Conservation (phyloP, 1,140 invertebrate genomes). For the Drosophila ogumai region DNA sequence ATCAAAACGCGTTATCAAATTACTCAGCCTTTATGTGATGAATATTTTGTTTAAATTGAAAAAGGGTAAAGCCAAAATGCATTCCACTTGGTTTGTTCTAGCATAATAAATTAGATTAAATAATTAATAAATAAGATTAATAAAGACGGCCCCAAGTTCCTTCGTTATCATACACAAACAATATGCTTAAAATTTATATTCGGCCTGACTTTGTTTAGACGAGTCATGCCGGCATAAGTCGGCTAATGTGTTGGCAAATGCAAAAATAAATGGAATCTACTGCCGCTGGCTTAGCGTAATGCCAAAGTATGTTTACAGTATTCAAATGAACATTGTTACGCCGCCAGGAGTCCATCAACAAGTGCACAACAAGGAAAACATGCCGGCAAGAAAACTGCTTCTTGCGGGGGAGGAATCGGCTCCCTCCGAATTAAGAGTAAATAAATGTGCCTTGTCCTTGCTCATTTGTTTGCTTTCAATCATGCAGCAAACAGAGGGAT, state of each 20-base stretch:
- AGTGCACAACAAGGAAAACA: conserved; percentile 26
- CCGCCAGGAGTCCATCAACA: conserved; percentile 43
- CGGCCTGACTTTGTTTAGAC: conserved; percentile 26
- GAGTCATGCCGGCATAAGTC: conserved; percentile 7
- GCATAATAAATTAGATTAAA: too few relatives aligned
- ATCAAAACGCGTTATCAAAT: background rate
- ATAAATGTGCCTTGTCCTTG: conserved; percentile 44
- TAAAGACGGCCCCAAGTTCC: background rate
- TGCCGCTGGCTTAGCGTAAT: conserved; percentile 41
- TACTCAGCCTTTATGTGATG: background rate
- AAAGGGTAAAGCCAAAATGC: background rate
- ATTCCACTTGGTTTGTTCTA: background rate
- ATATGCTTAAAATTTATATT: conserved; percentile 4
- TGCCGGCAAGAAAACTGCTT: background rate
- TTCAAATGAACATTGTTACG: conserved; percentile 47
- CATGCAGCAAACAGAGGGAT: conserved; percentile 44
- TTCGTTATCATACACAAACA: conserved; percentile 11
- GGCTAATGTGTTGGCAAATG: conserved; percentile 30
- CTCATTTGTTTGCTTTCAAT: conserved; percentile 45
- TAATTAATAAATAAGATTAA: background rate
- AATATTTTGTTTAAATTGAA: background rate
- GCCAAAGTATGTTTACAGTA: conserved; percentile 42
- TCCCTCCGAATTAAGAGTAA: conserved; percentile 37
- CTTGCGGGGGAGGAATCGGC: background rate
- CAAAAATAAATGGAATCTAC: conserved; percentile 38